Evolutionary conservation across 2,888 invertebrate species (phyloP), one percentile per base, ranked within the genome.

Genomic region (Lasioglossum malachurum): DNA sequence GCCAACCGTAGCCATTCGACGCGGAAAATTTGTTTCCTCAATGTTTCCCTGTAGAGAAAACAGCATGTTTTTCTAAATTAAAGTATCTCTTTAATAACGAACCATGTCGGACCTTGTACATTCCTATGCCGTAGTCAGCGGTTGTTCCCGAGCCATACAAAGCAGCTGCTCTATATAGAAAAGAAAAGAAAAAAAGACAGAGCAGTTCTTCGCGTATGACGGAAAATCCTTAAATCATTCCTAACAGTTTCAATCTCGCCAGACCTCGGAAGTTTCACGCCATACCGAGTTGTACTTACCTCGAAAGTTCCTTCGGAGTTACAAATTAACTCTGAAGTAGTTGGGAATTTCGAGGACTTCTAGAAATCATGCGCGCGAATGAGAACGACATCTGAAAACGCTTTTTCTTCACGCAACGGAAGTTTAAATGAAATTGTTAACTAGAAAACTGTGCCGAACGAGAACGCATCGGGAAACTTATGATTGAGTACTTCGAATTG

Each of bases 201-300:
- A 41, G 41, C 10, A 38, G 12, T n/a, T 41, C 71, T 10, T 69
- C 71, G 71, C 4, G 71, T 41, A 23, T n/a, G 41, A 71, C 35
- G 41, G 71, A 16, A 76, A 46, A 76, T 76, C 75, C 16, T 64
- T 76, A 76, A 76, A 76, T 76, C 57, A 41, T 41, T 76, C 44
- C 57, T 76, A 76, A 31, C 44, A 76, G 71, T 71, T 71, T 76
- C 76, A 64, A 76, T 76, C 64, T 44, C 64, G 44, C 12, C 64
- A 19, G 64, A 27, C 44, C 64, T 64, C 64, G 76, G 23, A 64
- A 64, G 31, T 46, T 64, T 64, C 44, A 27, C 57, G 75, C 57
- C 60, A 44, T 44, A 27, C 57, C 60, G 57, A 41, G 75, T 19
- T 19, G 75, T 31, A 64, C 75, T 64, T 44, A 57, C 60, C 60